Percentiles rank a stretch among this genome's conserved stretches.
phyloP scores from a whole-genome alignment of 2,888 invertebrate species.

The Gymnoscelis rufifasciata region DNA sequence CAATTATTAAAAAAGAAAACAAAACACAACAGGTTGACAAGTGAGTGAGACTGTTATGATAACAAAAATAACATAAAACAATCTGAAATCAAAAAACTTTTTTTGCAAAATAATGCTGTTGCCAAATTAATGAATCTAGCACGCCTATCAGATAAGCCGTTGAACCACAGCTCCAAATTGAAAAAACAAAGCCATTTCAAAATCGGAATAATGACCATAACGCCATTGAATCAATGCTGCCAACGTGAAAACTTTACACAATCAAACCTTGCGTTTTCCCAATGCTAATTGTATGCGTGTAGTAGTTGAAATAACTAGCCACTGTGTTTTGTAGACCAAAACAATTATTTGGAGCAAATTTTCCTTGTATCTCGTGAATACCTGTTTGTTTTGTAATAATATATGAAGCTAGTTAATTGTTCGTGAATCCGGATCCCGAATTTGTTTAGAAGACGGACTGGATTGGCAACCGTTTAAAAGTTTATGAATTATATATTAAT shows the following conservation, averaged over 20 bases:
- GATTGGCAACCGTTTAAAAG: too few relatives aligned
- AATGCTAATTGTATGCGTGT: slow-evolving; percentile 25
- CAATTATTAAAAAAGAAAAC: too few relatives aligned
- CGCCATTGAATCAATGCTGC: slow-evolving; percentile 39
- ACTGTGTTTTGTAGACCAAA: slow-evolving; percentile 32
- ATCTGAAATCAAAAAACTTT: too few relatives aligned
- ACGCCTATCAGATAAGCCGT: neutral
- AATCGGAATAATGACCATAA: slow-evolving; percentile 40
- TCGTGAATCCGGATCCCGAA: too few relatives aligned
- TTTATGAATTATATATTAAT: too few relatives aligned
- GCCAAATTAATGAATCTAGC: neutral
- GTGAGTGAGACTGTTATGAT: too few relatives aligned
- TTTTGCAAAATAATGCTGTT: neutral
- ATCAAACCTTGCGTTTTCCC: slow-evolving; percentile 32
- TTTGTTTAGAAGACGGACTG: too few relatives aligned
- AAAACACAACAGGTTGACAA: too few relatives aligned
- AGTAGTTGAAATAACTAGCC: slow-evolving; percentile 33
- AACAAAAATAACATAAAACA: too few relatives aligned
- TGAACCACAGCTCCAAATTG: slow-evolving; percentile 4
- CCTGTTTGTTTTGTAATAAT: slow-evolving; percentile 3
- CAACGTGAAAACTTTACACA: slow-evolving; percentile 34
- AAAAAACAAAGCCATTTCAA: slow-evolving; percentile 36
- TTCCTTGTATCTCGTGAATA: slow-evolving; percentile 10
- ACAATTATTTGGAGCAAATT: slow-evolving; percentile 18
- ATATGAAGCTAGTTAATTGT: too few relatives aligned